Conservation (phyloP, 1,140 invertebrate species). For the Lethocerus indicus region DNA sequence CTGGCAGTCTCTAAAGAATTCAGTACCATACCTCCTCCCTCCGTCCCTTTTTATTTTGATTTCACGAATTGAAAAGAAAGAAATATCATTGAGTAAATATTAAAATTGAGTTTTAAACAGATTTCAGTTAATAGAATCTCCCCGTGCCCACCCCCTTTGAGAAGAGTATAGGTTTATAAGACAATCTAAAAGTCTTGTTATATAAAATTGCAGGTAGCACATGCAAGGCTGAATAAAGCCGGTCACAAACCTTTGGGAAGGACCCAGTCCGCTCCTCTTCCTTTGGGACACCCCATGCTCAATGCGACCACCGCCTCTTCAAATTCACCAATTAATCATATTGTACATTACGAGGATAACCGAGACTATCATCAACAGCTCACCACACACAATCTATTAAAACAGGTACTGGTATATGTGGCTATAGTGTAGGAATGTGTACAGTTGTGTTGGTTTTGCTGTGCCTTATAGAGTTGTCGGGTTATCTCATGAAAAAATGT, state of each 20-base stretch:
- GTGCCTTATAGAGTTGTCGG: too few relatives aligned
- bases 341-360: slow-evolving; percentile 43
- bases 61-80: too few relatives aligned
- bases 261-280: slow-evolving; percentile 85
- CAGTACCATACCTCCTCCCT: too few relatives aligned
- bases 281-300: slow-evolving; percentile 84
- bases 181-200: slow-evolving; percentile 22
- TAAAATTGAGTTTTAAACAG: too few relatives aligned
- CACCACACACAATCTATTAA: slow-evolving; percentile 29
- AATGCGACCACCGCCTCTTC: slow-evolving; percentile 26
- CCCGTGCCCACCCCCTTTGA: not conserved
- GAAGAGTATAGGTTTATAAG: not conserved
- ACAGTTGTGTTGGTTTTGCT: too few relatives aligned
- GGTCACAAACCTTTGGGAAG: slow-evolving; percentile 66
- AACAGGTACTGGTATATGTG: slow-evolving; percentile 23
- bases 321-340: slow-evolving; percentile 17
- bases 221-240: slow-evolving; percentile 52
- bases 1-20: too few relatives aligned
- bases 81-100: too few relatives aligned
- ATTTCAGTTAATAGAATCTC: too few relatives aligned
- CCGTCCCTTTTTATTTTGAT: too few relatives aligned
- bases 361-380: slow-evolving; percentile 35
- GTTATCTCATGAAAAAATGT: too few relatives aligned
- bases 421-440: not conserved
- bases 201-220: slow-evolving; percentile 14